Evolutionary conservation across 2,888 invertebrate species (phyloP), one percentile per base, ranked within the genome.

Genomic region (Furcula furcula): DNA sequence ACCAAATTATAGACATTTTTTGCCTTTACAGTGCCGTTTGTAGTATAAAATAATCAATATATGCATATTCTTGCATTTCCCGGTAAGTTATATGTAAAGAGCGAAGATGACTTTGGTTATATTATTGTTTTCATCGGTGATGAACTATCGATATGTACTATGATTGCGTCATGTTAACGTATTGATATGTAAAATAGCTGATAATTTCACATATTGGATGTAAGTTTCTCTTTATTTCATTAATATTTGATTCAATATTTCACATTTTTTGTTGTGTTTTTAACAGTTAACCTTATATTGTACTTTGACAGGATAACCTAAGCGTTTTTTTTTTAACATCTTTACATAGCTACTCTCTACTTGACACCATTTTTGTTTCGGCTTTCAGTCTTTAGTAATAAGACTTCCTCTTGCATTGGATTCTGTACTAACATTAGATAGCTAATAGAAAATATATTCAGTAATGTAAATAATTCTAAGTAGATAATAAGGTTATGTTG

Each of bases 141-240:
- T 67, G 63, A 76, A 74, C 70, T 76, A 73, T 74, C 65, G 77
- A 64, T 77, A 76, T 62, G 65, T 82, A 74, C 60, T 72, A 55
- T 77, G 87, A 89, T 88, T 88, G 88, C 87, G 88, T 88, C 87
- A 88, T 79, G 77, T 78, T 80, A 82, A 76, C 67, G 70, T 75
- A 74, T 73, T 76, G 68, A 56, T 76, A 70, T 63, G 66, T 56
- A 59, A 56, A 64, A 61, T 52, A 68, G 55, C 47, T 51, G 55
- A 40, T 56, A 56, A 63, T 61, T 18, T 18, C 7, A 28, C 16
- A 11, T 3, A 28, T 11, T 30, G 28, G 34, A 30, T 18, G 9
- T 9, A 28, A 2, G 10, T 45, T 48, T 44, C 22, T 35, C 4
- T 15, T 2, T 3, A 27, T 9, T 1, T 9, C 15, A 14, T 7